Evolutionary conservation across 2,888 invertebrate species (phyloP).

Genomic region (Meteorus colon): DNA sequence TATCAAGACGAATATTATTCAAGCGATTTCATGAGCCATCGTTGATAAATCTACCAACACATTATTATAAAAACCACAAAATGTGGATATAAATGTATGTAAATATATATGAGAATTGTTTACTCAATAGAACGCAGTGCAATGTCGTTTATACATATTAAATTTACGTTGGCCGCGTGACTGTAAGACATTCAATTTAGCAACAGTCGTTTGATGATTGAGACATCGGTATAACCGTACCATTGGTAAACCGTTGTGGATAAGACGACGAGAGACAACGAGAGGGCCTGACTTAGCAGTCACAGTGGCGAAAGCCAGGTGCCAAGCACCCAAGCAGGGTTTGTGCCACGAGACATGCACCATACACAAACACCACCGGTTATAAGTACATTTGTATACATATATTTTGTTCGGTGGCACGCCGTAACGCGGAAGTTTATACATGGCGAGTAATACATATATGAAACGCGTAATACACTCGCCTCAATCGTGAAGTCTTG

Average conservation of each 20-base stretch:
- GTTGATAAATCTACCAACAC: neutral
- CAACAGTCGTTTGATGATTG: slow-evolving; percentile 64
- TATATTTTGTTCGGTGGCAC: neutral
- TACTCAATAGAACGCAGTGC: slow-evolving; percentile 27
- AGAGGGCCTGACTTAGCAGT: slow-evolving; percentile 20
- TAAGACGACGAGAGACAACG: slow-evolving; percentile 39
- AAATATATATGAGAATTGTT: slow-evolving; percentile 26
- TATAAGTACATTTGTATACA: slow-evolving; percentile 4
- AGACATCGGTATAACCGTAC: slow-evolving; percentile 64
- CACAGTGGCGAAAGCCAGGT: slow-evolving; percentile 14
- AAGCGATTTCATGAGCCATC: neutral
- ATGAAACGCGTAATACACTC: slow-evolving; percentile 27
- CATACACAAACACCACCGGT: neutral
- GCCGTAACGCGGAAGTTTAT: slow-evolving; percentile 32
- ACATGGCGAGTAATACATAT: neutral
- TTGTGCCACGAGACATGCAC: neutral
- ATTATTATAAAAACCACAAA: neutral
- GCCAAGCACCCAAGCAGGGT: slow-evolving; percentile 7
- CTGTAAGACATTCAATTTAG: slow-evolving; percentile 64
- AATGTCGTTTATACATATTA: slow-evolving; percentile 29
- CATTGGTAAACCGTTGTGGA: slow-evolving; percentile 60
- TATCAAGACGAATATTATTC: neutral
- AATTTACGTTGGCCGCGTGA: slow-evolving; percentile 48
- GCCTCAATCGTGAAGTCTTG: slow-evolving; percentile 17
- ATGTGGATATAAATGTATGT: neutral